phyloP scores from a whole-genome alignment of 2,113 vertebrate species.

The Chloropsis cyanopogon region DNA sequence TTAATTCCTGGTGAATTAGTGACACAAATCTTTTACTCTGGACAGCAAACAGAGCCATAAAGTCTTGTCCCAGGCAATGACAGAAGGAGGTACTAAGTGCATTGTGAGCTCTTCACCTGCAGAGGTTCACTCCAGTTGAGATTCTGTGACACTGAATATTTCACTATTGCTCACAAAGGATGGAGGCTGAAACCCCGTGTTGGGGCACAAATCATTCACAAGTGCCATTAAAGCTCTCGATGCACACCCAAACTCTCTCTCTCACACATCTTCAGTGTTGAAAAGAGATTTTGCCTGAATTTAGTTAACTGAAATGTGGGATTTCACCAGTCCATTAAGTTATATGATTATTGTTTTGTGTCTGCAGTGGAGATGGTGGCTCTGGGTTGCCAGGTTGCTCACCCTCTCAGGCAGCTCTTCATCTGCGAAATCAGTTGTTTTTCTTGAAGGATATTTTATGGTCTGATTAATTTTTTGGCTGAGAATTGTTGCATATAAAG shows the following conservation, averaged over 20 bases:
- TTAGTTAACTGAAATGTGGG: background rate
- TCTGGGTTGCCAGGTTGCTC: background rate
- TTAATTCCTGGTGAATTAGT: background rate
- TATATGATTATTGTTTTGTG: background rate
- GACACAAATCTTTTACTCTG: rapidly evolving
- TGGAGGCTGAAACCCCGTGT: background rate
- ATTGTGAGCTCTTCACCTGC: background rate
- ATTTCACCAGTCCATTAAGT: background rate
- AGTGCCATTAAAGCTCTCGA: background rate
- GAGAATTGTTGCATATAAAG: background rate
- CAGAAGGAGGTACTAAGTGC: background rate
- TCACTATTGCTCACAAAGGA: background rate
- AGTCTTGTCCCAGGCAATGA: no score
- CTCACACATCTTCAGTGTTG: background rate
- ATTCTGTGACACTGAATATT: rapidly evolving
- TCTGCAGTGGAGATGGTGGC: background rate
- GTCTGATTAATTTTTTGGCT: conserved; percentile 19
- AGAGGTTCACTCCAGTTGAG: no score
- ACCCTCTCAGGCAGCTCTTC: background rate
- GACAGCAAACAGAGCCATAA: background rate
- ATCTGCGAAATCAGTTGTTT: background rate
- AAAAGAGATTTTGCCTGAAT: background rate
- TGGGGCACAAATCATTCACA: background rate
- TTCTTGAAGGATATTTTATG: conserved; percentile 36
- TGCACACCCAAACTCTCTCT: background rate